These are phyloP conservation scores for Dryocosmus kuriphilus DNA, from an alignment of 2,888 invertebrate genomes.

Conservation along the genomic window DNA sequence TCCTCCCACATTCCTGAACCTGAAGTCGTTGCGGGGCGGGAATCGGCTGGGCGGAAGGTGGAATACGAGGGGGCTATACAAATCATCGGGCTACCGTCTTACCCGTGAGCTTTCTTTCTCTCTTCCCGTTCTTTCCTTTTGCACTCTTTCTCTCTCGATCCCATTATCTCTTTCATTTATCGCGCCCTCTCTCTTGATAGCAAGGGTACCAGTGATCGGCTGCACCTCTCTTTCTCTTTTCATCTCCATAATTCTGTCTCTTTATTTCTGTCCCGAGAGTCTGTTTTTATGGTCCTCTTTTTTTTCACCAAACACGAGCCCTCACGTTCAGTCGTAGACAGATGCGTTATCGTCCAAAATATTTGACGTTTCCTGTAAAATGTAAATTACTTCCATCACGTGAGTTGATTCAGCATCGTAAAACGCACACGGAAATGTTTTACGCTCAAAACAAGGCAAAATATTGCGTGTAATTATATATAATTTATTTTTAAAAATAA, in stretches of 20 bases:
- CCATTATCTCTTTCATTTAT: slow-evolving; percentile 68
- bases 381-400: slow-evolving; percentile 56
- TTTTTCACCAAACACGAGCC: slow-evolving; percentile 45
- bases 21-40: slow-evolving; percentile 64
- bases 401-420: slow-evolving; percentile 2
- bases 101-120: slow-evolving; percentile 66
- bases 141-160: slow-evolving; percentile 48
- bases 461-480: not conserved
- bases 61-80: slow-evolving; percentile 75
- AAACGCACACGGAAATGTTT: not conserved
- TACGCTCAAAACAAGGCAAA: not conserved
- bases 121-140: slow-evolving; percentile 34
- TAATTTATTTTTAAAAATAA: slow-evolving; percentile 4
- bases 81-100: slow-evolving; percentile 77
- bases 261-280: slow-evolving; percentile 51
- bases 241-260: slow-evolving; percentile 47
- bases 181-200: slow-evolving; percentile 56
- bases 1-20: slow-evolving; percentile 69
- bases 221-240: slow-evolving; percentile 48
- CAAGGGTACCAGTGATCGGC: slow-evolving; percentile 44
- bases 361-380: slow-evolving; percentile 60
- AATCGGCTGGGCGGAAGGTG: slow-evolving; percentile 65
- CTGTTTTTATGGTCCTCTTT: slow-evolving; percentile 54
- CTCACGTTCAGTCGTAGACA: slow-evolving; percentile 51
- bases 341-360: slow-evolving; percentile 61